Conservation (phyloP, 2,888 invertebrate genomes). For the Dichetophora obliterata region DNA sequence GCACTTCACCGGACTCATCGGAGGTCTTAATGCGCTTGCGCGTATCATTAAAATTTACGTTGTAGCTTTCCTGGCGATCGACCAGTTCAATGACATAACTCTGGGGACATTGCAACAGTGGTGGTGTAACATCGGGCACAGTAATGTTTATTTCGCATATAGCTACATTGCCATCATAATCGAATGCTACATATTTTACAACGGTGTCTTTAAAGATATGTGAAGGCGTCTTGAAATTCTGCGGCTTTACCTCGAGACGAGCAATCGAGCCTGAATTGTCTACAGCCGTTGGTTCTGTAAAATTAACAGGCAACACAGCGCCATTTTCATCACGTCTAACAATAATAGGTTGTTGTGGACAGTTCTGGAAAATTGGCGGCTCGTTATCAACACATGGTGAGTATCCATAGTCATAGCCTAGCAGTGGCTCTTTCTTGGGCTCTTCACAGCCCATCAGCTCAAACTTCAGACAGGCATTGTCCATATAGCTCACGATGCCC, state of each 20-base stretch:
- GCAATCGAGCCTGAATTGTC: slow-evolving; percentile 97
- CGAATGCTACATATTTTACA: slow-evolving; percentile 95
- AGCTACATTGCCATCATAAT: slow-evolving; percentile 97
- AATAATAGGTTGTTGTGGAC: slow-evolving; percentile 91
- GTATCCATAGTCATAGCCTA: slow-evolving; percentile 93
- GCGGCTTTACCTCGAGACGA: slow-evolving; percentile 91
- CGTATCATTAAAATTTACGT: slow-evolving; percentile 92
- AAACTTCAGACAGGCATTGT: slow-evolving; percentile 95
- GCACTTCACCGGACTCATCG: slow-evolving; percentile 90
- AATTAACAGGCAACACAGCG: slow-evolving; percentile 90
- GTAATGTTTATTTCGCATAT: slow-evolving; percentile 97
- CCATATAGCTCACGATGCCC: slow-evolving; percentile 96
- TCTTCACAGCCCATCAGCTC: slow-evolving; percentile 97
- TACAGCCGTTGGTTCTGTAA: slow-evolving; percentile 92
- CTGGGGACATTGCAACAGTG: slow-evolving; percentile 90
- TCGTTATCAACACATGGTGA: slow-evolving; percentile 96
- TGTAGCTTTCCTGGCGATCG: slow-evolving; percentile 89
- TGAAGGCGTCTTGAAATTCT: slow-evolving; percentile 89
- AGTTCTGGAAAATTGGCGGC: slow-evolving; percentile 96
- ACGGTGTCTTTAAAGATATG: slow-evolving; percentile 91
- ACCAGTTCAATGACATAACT: slow-evolving; percentile 94
- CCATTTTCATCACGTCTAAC: slow-evolving; percentile 91
- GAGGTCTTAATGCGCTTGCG: slow-evolving; percentile 85
- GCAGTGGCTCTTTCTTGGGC: slow-evolving; percentile 82
- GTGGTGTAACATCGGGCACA: slow-evolving; percentile 93